phyloP scores from a whole-genome alignment of 1,140 invertebrate species.

The Cotesia vestalis region DNA sequence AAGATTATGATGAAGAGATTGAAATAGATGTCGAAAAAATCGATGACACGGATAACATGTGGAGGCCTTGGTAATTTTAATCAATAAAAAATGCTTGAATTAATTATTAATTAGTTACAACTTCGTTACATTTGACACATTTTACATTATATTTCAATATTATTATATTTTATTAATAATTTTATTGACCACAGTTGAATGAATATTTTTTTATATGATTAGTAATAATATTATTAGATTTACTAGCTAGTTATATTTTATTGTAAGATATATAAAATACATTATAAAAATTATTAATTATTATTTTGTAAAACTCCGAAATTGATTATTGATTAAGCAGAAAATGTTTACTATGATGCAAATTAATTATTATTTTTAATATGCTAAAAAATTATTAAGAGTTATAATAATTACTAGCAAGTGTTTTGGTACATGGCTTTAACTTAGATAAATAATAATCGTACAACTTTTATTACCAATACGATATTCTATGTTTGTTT shows the following conservation, averaged over 20 bases:
- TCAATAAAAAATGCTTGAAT: conserved; percentile 10
- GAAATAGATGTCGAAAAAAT: conserved; percentile 53
- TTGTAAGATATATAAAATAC: neutral
- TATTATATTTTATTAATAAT: conserved; percentile 5
- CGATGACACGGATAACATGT: conserved; percentile 58
- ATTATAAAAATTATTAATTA: neutral
- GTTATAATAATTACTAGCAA: conserved; percentile 23
- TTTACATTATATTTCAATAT: neutral
- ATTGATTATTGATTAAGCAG: neutral
- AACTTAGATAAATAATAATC: conserved; percentile 12
- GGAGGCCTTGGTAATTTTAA: conserved; percentile 58
- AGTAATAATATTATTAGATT: neutral
- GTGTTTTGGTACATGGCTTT: conserved; percentile 38
- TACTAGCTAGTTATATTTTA: neutral
- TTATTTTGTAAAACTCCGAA: neutral
- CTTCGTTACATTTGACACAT: neutral
- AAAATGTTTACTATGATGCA: neutral
- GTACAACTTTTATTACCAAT: too few species aligned
- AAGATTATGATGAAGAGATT: conserved; percentile 59
- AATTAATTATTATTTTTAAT: conserved; percentile 22
- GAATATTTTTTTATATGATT: neutral
- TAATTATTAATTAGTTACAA: neutral
- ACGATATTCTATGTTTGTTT: too few species aligned
- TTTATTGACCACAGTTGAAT: conserved; percentile 4
- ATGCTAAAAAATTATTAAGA: conserved; percentile 34